Conservation (phyloP, 2,113 vertebrate species). For the Megaceryle maxima region DNA sequence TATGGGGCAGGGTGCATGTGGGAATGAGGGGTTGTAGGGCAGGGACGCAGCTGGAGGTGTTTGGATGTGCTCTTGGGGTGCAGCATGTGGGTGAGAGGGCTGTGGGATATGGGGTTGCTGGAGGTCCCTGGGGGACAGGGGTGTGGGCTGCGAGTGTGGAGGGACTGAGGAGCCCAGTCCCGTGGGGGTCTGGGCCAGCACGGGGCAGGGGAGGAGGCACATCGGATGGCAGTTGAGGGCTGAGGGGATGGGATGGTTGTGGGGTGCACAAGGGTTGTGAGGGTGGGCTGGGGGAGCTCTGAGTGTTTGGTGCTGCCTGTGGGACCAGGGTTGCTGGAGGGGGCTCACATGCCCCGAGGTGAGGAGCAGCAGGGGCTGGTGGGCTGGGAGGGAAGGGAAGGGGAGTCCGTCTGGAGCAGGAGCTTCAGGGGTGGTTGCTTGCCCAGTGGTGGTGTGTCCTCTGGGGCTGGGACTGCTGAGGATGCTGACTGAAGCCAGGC, state of each 20-base stretch:
- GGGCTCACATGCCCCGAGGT: rapidly evolving
- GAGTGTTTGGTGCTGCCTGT: background rate
- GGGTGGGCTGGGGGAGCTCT: too few relatives aligned
- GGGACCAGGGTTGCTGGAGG: background rate
- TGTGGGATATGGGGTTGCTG: background rate
- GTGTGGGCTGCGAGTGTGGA: background rate
- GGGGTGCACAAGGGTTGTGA: rapidly evolving
- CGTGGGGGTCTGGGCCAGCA: background rate
- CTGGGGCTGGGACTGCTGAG: background rate
- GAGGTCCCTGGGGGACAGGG: background rate
- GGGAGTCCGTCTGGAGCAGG: background rate
- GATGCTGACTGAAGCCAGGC: background rate
- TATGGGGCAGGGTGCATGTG: background rate
- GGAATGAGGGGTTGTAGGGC: background rate
- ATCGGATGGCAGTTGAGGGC: background rate
- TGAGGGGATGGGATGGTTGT: background rate
- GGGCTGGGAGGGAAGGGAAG: background rate
- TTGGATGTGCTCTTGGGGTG: rapidly evolving
- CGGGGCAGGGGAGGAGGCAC: background rate
- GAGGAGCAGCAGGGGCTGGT: background rate
- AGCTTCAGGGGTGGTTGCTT: background rate
- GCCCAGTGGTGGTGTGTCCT: background rate
- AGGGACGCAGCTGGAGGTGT: background rate
- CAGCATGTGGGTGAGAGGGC: background rate
- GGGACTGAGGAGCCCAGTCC: background rate